Evolutionary conservation across 2,888 invertebrate genomes (phyloP), one percentile per base, ranked within the genome.

Genomic region (Gortyna flavago): DNA sequence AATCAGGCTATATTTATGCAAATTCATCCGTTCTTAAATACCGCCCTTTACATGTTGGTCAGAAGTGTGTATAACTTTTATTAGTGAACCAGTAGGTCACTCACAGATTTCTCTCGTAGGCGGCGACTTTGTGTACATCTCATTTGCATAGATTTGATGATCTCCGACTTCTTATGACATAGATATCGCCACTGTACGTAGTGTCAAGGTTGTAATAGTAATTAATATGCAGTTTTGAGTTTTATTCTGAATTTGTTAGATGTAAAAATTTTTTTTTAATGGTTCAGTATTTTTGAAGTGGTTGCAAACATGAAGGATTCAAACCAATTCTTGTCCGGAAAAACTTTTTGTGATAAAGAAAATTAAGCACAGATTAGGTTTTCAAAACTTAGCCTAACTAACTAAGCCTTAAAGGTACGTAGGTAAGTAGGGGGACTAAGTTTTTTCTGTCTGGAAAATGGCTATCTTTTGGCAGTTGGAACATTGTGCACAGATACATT

Each of bases 21-120:
- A 79, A 79, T 79, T 48, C 18, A 18, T 25, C 0, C 1, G 8
- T 32, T 48, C 25, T 18, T 48, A 71, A 16, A 71, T 5, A 48
- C 29, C 79, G 48, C 78, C 78, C 78, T 78, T 57, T 57, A 18
- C 54, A 48, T 21, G n/a, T 41, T n/a, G 38, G 3, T 61, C 18
- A 0, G 5, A 48, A 71, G 75, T 57, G 3, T 61, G 62, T 76
- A 62, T 74, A 79, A 75, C 51, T 77, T 78, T 69, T 80, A 80
- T 79, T 32, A 69, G 83, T 85, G 64, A 74, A 71, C 82, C 82
- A 87, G 80, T 87, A 65, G 87, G 87, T 88, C 87, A 75, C 5
- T 32, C 2, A 75, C 54, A 67, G 76, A 73, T 85, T 82, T 75
- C 72, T 67, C 85, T 72, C n/a, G 77, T 75, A 44, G 85, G 77